Base-by-base conservation (phyloP, 2,797 vertebrate species). In the Kryptopterus vitreolus region DNA sequence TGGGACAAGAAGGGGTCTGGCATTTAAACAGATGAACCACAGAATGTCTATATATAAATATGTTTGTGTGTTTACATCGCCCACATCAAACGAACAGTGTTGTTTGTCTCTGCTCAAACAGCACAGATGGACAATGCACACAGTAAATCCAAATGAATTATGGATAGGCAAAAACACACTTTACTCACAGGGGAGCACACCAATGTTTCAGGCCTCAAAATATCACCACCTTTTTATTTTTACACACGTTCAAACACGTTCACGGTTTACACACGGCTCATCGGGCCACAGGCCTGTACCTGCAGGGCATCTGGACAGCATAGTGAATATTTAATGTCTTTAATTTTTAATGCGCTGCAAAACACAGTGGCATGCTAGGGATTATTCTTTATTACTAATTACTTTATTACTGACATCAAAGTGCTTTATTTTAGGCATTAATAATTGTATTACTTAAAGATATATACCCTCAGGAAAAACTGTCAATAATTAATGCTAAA, bases 301-400 rank as follows among this genome's bases (percentile, higher is more conserved):
- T 76, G 59, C 76, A 5, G 7, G 73, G 53, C 50, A 59, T 81
- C 63, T 35, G 55, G 75, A 66, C 61, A 68, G 57, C 31, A 70
- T 52, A 35, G 74, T 46, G 4, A 81, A 80, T 61, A 84, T 87
- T 86, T 89, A 84, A 90, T 86, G 87, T 77, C 83, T 83, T 78
- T 87, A 75, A 75, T 75, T 46, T 75, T 75, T 75, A 59, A 75
- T 46, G 46, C 0, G 16, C 38, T 46, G 55, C 72, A 63, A 76
- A 63, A 33, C 63, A 50, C 18, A n/a, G 1, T 9, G 38, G 26
- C 62, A 76, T 13, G 1, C 43, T 50, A 43, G 46, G 62, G 58
- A 76, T 52, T 38, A 63, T 43, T 43, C 38, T 10, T 43, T 43
- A 43, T 43, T 43, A 43, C 38, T 43, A 43, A 43, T 43, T 43